Conservation (phyloP, 2,113 vertebrate species). For the Chaenocephalus aceratus region DNA sequence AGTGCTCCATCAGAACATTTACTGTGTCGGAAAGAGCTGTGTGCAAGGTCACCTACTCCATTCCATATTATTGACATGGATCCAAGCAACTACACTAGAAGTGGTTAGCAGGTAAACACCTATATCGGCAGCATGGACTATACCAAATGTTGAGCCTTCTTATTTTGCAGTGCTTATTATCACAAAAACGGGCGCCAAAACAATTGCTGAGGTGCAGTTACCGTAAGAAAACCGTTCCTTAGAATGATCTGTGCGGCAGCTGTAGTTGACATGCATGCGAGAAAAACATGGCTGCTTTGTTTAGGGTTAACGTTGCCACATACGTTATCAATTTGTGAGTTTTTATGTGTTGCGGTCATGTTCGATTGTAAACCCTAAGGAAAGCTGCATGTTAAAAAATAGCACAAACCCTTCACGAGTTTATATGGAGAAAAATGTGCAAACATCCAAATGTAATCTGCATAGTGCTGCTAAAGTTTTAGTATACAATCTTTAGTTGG, state of each 20-base stretch:
- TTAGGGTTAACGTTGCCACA: too few relatives aligned
- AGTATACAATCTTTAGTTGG: background rate
- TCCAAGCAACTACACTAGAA: background rate
- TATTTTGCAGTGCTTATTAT: background rate
- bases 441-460: background rate
- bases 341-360: too few relatives aligned
- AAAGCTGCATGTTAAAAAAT: too few relatives aligned
- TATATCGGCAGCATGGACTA: background rate
- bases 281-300: too few relatives aligned
- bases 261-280: background rate
- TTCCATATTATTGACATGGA: background rate
- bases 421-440: background rate
- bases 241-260: background rate
- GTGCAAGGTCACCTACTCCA: background rate
- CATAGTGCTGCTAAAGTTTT: background rate
- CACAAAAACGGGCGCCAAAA: background rate
- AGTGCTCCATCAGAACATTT: slow-evolving; percentile 43
- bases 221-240: too few relatives aligned
- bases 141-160: background rate
- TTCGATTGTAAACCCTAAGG: too few relatives aligned
- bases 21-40: slow-evolving; percentile 33
- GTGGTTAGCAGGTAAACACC: too few relatives aligned
- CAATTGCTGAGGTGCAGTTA: background rate
- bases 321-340: too few relatives aligned
- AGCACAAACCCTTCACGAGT: too few relatives aligned